Evolutionary conservation across 2,888 invertebrate species (phyloP).

Genomic region (Helobdella robusta): DNA sequence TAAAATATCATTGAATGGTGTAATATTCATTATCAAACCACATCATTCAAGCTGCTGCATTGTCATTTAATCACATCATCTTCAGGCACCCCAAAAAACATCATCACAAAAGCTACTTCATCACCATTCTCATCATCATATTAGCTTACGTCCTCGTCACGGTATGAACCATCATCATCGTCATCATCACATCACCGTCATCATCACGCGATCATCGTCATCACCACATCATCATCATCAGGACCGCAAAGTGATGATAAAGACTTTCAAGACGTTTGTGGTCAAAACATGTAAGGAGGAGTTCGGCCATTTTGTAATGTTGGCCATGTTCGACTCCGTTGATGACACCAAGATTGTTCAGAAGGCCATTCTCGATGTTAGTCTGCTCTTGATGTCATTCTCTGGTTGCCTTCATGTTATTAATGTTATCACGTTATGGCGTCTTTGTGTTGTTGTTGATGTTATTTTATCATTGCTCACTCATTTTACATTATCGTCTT

Average conservation of each 20-base stretch:
- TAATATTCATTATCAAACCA: not conserved
- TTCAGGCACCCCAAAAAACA: not conserved
- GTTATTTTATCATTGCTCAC: not conserved
- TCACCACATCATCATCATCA: too few relatives aligned
- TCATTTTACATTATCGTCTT: not conserved
- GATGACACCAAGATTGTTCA: slow-evolving; percentile 85
- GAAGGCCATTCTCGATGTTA: slow-evolving; percentile 58
- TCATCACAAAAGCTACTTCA: not conserved
- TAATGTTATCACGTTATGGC: too few relatives aligned
- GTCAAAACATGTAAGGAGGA: slow-evolving; percentile 72
- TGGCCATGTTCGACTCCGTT: slow-evolving; percentile 71
- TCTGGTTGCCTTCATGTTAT: not conserved
- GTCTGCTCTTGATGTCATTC: slow-evolving; percentile 23
- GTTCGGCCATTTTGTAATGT: slow-evolving; percentile 70
- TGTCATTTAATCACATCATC: not conserved
- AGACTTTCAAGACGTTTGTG: slow-evolving; percentile 75
- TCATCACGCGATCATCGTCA: too few relatives aligned
- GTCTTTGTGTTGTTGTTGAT: not conserved
- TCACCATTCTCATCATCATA: not conserved
- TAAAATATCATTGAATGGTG: not conserved
- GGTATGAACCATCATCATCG: not conserved
- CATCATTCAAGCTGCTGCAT: not conserved
- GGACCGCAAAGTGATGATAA: slow-evolving; percentile 64
- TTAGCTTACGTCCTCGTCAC: not conserved
- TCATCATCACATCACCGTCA: not conserved